Base-by-base conservation (phyloP, 2,113 vertebrate genomes). In the Acanthochromis polyacanthus region DNA sequence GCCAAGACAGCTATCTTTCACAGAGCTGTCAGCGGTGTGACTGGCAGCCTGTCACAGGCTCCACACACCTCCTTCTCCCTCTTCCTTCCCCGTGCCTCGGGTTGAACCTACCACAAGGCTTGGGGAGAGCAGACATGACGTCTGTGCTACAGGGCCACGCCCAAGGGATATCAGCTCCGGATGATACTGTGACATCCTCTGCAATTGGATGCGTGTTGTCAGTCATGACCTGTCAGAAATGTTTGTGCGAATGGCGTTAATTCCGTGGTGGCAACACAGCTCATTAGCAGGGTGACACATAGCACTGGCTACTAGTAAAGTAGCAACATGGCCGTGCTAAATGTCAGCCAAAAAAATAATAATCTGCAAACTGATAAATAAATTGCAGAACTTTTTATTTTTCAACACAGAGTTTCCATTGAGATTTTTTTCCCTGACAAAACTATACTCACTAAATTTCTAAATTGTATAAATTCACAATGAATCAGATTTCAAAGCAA, bases 1-100 rank as follows among this genome's bases (percentile, higher is more conserved):
- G 92, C 88, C 91, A 91, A 95, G 92, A 95, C 40, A 93, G 95
- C 93, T 95, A 95, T 94, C 93, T 94, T 94, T 96, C 95, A 95
- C 93, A 87, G 88, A 91, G 93, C 95, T 95, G 95, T 95, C 95
- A 95, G 92, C 77, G 79, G 90, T 88, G 91, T 95, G 93, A 93
- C 80, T 94, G 95, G 93, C 87, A 92, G 91, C 78, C 89, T 95
- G 94, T 95, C 93, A 95, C 86, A 56, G 92, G 86, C 85, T 87
- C 93, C 89, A 74, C 91, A 92, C 94, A 94, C 94, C 93, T 93
- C 92, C 88, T 93, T 92, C 86, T 93, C 90, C 88, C 92, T 88
- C 92, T 90, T 89, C 85, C 88, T 93, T 90, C 89, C 92, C 88
- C 75, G 56, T 71, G 91, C 88, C 91, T 91, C 86, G 82, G 90